Conservation (phyloP, 1,140 invertebrate species). For the Phymorhynchus buccinoides region DNA sequence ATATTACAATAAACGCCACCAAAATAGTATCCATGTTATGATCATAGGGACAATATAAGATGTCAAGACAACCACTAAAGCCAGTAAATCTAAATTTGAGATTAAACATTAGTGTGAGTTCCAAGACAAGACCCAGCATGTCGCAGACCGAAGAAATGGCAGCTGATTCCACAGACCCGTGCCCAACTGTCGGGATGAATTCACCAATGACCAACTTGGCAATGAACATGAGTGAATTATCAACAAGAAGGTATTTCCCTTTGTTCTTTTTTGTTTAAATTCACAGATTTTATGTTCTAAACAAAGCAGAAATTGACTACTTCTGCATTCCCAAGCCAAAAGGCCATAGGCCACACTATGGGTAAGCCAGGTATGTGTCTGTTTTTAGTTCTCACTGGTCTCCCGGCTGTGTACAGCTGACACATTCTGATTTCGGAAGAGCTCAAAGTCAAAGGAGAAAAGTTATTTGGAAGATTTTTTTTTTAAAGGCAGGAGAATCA, state of each 20-base stretch:
- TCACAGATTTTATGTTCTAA: too few relatives aligned
- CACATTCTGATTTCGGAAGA: too few relatives aligned
- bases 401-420: too few relatives aligned
- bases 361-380: too few relatives aligned
- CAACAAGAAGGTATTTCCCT: constrained; percentile 53
- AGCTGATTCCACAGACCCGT: constrained; percentile 31
- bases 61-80: constrained; percentile 40
- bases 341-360: too few relatives aligned
- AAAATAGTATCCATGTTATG: constrained; percentile 8
- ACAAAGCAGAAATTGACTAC: too few relatives aligned
- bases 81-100: constrained; percentile 33
- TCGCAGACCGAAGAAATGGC: constrained; percentile 27
- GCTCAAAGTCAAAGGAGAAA: too few relatives aligned
- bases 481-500: too few relatives aligned
- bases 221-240: constrained; percentile 57
- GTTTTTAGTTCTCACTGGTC: too few relatives aligned
- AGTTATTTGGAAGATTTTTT: too few relatives aligned
- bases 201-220: constrained; percentile 61
- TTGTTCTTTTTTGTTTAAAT: not conserved
- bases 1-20: too few relatives aligned
- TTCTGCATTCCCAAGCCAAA: too few relatives aligned
- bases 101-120: constrained; percentile 27
- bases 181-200: constrained; percentile 44
- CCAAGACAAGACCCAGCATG: constrained; percentile 30
- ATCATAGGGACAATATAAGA: not conserved